Base-by-base conservation (phyloP, 2,797 vertebrate genomes). In the Euthynnus affinis region DNA sequence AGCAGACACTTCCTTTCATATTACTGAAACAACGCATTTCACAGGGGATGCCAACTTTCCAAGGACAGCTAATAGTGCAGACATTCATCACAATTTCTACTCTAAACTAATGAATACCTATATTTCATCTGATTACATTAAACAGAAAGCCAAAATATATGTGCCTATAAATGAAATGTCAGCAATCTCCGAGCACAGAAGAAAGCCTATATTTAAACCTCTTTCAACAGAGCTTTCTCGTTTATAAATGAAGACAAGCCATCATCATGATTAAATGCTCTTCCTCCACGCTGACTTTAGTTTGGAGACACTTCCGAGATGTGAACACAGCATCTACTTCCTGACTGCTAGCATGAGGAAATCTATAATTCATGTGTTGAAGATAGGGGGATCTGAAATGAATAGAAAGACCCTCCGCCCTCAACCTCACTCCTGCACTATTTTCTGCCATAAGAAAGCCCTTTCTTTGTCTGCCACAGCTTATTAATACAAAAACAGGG, bases 301-400 rank as follows among this genome's bases (percentile, higher is more conserved):
- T 82, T 82, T 87, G 79, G 80, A 90, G 85, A 75, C 85, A 62
- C 86, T 42, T 49, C 82, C 80, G 85, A 84, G 81, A 92, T 80
- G 84, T 87, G 80, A 85, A 87, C 74, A 77, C 84, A 64, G 74
- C 85, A 83, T 88, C 83, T 84, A 67, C 82, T 79, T 84, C 75
- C 84, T 87, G 80, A 77, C 77, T 72, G 89, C 70, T 78, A 56
- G 60, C 83, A 78, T 76, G 73, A 68, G 65, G 46, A 78, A 60
- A 91, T 95, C 86, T 88, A 94, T 94, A 92, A 94, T 93, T 95
- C 89, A 95, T 88, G 81, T 56, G 46, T 34, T 79, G 84, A 88
- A 87, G 74, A 88, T 80, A 83, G 72, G 84, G 81, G 80, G 87
- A 85, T 92, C 87, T 82, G 87, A 86, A 86, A 87, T 84, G 83